Base-by-base conservation (phyloP, 2,888 invertebrate species). In the Falcaria lacertinaria region DNA sequence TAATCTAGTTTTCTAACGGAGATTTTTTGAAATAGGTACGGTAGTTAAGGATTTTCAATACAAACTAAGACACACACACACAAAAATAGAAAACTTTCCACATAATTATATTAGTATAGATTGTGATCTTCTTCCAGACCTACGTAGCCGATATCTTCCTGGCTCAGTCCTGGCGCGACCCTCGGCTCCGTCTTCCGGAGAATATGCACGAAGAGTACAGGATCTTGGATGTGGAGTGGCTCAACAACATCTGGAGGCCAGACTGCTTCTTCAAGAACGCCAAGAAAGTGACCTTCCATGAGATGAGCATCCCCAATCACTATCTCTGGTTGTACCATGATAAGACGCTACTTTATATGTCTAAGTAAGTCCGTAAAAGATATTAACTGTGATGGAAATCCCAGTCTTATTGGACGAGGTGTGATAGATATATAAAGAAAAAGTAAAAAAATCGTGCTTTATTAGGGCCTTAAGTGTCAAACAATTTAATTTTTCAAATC, bases 221-320 rank as follows among this genome's bases (percentile, higher is more conserved):
- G 53, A 96, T 96, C 68, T 89, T 97, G 41, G 96, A 97, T 69
- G 96, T 96, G 17, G 96, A 95, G 61, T 97, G 96, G 96, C 86
- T 97, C 63, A 95, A 96, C 83, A 88, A 93, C 75, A 97, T 97
- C 73, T 97, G 97, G 97, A 90, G 97, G 45, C 97, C 97, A 0
- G 97, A 97, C 82, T 96, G 96, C 76, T 97, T 97, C 86, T 97
- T 97, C 81, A 97, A 97, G 84, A 97, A 97, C 75, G 97, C 97
- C 14, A 97, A 97, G 83, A 96, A 96, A 71, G 97, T 92, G n/a
- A 96, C 96, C 13, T 97, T 97, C 69, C 97, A 97, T 63, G 96
- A 97, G 85, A 97, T 97, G 96, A 96, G 96, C 74, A 96, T 97
- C 75, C 97, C 97, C 0, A 97, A 97, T 73, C 97, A 97, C 79